phyloP scores from a whole-genome alignment of 1,140 invertebrate genomes.

The Pachypeltis micranthus region DNA sequence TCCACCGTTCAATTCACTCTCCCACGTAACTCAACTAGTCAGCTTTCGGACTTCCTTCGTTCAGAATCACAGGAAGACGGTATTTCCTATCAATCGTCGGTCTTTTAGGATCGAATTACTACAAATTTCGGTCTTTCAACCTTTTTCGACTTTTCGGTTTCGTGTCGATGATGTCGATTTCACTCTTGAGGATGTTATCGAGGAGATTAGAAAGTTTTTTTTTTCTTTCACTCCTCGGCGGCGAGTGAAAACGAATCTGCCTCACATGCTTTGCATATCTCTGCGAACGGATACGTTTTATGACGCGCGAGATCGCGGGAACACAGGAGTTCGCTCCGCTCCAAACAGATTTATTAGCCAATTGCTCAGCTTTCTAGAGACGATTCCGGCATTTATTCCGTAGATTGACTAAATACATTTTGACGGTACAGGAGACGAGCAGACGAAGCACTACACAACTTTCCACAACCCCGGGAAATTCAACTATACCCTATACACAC shows the following conservation, averaged over 20 bases:
- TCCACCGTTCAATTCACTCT: no score
- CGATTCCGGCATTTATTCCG: not conserved
- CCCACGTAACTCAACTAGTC: no score
- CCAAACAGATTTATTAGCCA: not conserved
- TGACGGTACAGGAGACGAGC: not conserved
- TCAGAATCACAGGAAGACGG: no score
- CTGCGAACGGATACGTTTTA: not conserved
- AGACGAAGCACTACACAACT: not conserved
- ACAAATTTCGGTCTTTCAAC: not conserved
- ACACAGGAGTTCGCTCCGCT: not conserved
- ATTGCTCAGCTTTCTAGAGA: not conserved
- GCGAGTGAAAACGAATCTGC: not conserved
- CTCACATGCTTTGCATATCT: not conserved
- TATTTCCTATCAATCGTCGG: not conserved
- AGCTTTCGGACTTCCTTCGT: no score
- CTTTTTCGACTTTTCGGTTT: not conserved
- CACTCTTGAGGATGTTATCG: not conserved
- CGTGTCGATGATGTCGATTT: not conserved
- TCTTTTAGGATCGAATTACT: not conserved
- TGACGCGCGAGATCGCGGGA: not conserved
- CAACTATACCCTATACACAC: not conserved
- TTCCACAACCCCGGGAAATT: not conserved
- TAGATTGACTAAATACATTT: not conserved
- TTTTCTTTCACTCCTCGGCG: not conserved
- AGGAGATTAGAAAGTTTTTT: not conserved